Percentiles rank a stretch among this genome's conserved stretches.
phyloP scores from a whole-genome alignment of 2,113 vertebrate genomes.

The mouse (Mus musculus) region DNA sequence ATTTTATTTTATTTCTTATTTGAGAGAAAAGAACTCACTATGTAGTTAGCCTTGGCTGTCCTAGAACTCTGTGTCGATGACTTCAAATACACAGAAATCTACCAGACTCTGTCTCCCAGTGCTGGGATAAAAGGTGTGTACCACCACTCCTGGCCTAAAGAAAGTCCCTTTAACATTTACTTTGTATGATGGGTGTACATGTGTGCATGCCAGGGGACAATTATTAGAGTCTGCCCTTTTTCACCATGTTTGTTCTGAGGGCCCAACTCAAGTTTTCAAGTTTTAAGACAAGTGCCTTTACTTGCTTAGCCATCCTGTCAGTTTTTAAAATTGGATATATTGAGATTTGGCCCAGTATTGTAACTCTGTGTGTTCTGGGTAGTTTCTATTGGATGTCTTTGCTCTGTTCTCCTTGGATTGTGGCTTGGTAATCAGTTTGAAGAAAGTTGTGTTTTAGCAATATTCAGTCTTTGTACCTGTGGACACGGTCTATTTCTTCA shows the following conservation, averaged over 20 bases:
- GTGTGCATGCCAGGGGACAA: background rate
- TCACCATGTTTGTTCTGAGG: background rate
- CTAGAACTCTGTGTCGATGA: background rate
- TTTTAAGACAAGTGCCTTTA: background rate
- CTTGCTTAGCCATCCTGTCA: background rate
- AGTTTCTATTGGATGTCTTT: conserved; percentile 40
- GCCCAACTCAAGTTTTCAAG: background rate
- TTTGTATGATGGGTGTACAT: background rate
- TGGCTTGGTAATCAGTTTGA: background rate
- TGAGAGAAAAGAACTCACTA: background rate
- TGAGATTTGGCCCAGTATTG: background rate
- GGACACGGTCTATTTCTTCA: background rate
- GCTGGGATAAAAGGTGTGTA: background rate
- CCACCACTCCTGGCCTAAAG: background rate
- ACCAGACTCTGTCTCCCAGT: background rate
- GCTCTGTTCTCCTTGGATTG: background rate
- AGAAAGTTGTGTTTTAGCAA: background rate
- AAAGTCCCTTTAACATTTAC: background rate
- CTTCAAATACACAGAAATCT: background rate
- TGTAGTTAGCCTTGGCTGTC: background rate
- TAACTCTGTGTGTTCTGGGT: background rate
- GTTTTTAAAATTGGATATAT: background rate
- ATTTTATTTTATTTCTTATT: background rate
- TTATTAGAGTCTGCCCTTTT: background rate
- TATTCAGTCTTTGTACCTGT: background rate